Evolutionary conservation across 2,113 vertebrate genomes (phyloP), one percentile per base, ranked within the genome.

Genomic region (Prunella himalayana): DNA sequence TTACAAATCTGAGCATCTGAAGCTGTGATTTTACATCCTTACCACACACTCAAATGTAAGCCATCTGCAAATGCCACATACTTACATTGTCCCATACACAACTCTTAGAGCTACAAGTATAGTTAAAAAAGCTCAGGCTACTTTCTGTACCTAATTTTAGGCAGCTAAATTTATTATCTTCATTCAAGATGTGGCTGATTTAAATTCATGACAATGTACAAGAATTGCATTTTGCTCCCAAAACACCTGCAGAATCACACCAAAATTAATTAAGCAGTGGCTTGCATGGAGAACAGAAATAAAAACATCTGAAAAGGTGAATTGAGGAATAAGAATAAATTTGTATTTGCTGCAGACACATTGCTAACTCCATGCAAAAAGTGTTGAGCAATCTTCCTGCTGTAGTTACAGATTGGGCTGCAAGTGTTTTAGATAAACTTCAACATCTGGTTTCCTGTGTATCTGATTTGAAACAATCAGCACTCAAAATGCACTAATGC

Each of bases 351-450:
- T 64, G 33, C 39, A 95, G 78, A 37, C 37, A 10, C 14, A 5
- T 39, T 66, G 16, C 30, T 56, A 91, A 64, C 23, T 47, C 37
- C 23, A 53, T 11, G 20, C 31, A 75, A 56, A n/a, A 88, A 82
- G n/a, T 42, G 45, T 37, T 61, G 47, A 49, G 33, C 15, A 16
- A n/a, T 71, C 17, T 23, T 79, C 61, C 37, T 88, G 41, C 30
- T 70, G 44, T 25, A 68, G 51, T 81, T 68, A 60, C 45, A 86
- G 72, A 37, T 3, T 45, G 45, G 17, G 57, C 63, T 70, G 45
- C 77, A 86, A 90, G 66, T 78, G 84, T 84, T 92, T 86, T 24
- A 96, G 94, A 92, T 94, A 94, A 94, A 94, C 24, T 71, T 56
- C 72, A 88, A 60, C 88, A 94, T 88, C 82, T 95, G 80, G 60